A percentile compares a stretch with the other conserved stretches of the same genome.
Conservation (phyloP, 2,797 vertebrate genomes). For the Ataeniobius toweri region DNA sequence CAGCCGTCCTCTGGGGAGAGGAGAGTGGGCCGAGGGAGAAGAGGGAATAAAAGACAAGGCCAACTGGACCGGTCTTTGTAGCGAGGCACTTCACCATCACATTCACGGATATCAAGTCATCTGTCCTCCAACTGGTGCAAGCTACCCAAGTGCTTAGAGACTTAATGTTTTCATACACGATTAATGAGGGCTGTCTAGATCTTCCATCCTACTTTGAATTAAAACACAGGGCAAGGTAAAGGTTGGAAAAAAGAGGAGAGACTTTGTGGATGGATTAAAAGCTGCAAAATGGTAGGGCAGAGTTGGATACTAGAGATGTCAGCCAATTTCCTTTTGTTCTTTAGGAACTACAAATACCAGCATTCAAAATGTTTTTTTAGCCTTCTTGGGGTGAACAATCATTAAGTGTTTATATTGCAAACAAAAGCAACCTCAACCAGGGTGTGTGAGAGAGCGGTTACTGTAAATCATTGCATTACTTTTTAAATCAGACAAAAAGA, state of each 20-base stretch:
- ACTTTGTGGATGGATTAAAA: constrained; percentile 9
- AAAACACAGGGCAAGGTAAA: constrained; percentile 13
- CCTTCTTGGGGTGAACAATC: too few species aligned
- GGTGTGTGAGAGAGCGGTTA: too few species aligned
- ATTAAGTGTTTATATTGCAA: too few species aligned
- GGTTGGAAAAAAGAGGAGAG: neutral
- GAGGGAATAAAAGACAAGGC: constrained; percentile 38
- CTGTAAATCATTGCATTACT: too few species aligned
- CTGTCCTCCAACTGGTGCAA: constrained; percentile 47
- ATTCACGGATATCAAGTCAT: constrained; percentile 59
- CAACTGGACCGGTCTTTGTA: constrained; percentile 52
- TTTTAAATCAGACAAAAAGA: too few species aligned
- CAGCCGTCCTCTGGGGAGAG: constrained; percentile 58
- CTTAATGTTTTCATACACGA: constrained; percentile 62
- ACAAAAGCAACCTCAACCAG: too few species aligned
- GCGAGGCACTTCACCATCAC: constrained; percentile 59
- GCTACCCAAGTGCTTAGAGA: constrained; percentile 52
- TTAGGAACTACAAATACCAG: too few species aligned
- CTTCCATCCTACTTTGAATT: constrained; percentile 32
- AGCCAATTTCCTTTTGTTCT: too few species aligned
- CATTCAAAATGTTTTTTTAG: too few species aligned
- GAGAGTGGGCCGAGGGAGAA: constrained; percentile 30
- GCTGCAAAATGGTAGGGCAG: neutral
- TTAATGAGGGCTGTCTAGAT: constrained; percentile 63
- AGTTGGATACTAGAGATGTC: neutral